phyloP scores from a whole-genome alignment of 2,888 invertebrate species.

The Caenorhabditis sinica region DNA sequence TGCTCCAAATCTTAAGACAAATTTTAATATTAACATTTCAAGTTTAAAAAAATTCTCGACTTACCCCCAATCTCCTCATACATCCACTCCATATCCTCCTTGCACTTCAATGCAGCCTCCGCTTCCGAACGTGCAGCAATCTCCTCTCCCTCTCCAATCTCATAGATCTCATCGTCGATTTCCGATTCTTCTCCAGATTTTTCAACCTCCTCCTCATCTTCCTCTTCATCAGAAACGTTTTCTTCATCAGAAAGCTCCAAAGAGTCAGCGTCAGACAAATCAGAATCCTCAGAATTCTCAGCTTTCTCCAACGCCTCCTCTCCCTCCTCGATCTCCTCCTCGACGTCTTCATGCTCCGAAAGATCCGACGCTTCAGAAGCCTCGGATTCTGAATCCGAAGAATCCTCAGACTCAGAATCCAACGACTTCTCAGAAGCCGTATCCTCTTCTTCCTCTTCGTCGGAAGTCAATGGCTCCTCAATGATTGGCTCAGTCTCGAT shows the following conservation, averaged over 20 bases:
- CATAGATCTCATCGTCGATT: not conserved
- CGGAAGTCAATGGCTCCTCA: conserved; percentile 47
- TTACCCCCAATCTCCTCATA: conserved; percentile 14
- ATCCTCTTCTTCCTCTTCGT: conserved; percentile 35
- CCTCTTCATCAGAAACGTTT: conserved; percentile 8
- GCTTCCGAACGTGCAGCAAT: not conserved
- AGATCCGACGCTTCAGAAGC: not conserved
- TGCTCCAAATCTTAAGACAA: not conserved
- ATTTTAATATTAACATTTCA: not conserved
- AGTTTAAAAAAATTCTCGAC: not conserved
- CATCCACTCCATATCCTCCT: conserved; percentile 44
- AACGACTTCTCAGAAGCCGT: conserved; percentile 52
- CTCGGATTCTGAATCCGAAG: conserved; percentile 24
- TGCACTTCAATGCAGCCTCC: conserved; percentile 25
- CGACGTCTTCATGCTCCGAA: conserved; percentile 3
- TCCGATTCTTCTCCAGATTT: conserved; percentile 6
- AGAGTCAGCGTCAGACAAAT: not conserved
- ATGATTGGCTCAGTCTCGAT: conserved; percentile 43
- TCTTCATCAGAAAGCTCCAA: not conserved
- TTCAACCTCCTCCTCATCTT: not conserved
- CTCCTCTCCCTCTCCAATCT: conserved; percentile 30
- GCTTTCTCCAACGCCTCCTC: conserved; percentile 9
- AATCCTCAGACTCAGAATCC: conserved; percentile 33
- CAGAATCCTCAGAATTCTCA: conserved; percentile 13
- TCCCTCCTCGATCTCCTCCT: conserved; percentile 11